Evolutionary conservation across 2,113 vertebrate genomes (phyloP).

Genomic region (Poeciliopsis prolifica): DNA sequence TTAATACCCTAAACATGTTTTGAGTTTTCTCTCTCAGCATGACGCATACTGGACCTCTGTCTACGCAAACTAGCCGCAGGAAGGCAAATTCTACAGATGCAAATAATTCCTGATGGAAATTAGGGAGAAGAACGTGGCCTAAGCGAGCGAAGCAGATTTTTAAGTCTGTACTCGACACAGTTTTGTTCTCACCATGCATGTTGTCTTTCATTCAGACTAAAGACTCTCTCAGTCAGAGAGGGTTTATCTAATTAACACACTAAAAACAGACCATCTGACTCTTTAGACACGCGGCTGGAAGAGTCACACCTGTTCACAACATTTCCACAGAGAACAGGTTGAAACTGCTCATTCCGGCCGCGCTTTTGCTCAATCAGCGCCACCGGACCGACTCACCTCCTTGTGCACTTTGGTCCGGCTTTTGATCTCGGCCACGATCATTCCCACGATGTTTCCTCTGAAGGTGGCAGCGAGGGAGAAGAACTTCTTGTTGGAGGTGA

Average conservation of each 20-base stretch:
- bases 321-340: not conserved
- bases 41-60: not conserved
- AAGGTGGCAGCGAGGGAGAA: constrained; percentile 97
- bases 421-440: constrained; percentile 99
- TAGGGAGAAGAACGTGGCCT: too few relatives aligned
- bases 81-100: constrained; percentile 5
- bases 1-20: not conserved
- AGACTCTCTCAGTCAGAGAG: constrained; percentile 23
- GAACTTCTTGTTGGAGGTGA: constrained; percentile 99
- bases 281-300: too few relatives aligned
- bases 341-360: not conserved
- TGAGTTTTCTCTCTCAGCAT: not conserved
- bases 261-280: constrained; percentile 58
- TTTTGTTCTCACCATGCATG: not conserved
- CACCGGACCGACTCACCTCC: constrained; percentile 86
- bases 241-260: constrained; percentile 47
- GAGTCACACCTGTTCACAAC: not conserved
- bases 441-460: constrained; percentile 94
- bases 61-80: not conserved
- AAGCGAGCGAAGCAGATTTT: not conserved
- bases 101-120: constrained; percentile 21
- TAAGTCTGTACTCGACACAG: not conserved
- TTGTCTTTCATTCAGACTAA: not conserved
- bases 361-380: not conserved
- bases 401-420: constrained; percentile 97